Conservation (phyloP, 2,888 invertebrate genomes). For the Andricus quercusramuli region DNA sequence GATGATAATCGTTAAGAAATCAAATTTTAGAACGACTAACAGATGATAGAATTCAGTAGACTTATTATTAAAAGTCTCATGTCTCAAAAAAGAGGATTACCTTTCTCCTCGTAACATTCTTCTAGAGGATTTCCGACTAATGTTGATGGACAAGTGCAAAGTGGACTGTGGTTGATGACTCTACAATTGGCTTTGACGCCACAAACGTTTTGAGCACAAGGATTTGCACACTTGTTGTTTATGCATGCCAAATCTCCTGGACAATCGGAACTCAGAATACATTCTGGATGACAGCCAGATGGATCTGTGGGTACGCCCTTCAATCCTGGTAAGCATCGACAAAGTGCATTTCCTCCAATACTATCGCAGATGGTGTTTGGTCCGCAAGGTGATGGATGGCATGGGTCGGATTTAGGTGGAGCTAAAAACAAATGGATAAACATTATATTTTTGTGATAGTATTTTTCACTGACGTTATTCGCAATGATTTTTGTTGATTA, state of each 20-base stretch:
- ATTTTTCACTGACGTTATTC: background rate
- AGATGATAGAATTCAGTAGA: background rate
- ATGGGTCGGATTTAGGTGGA: slow-evolving; percentile 40
- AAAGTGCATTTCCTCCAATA: slow-evolving; percentile 78
- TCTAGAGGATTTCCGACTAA: slow-evolving; percentile 80
- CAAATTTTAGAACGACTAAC: slow-evolving; percentile 10
- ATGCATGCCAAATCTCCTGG: slow-evolving; percentile 88
- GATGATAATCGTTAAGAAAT: background rate
- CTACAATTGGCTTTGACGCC: slow-evolving; percentile 88
- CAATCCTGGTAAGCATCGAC: slow-evolving; percentile 85
- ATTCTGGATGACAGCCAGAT: slow-evolving; percentile 88
- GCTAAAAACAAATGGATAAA: background rate
- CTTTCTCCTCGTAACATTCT: slow-evolving; percentile 76
- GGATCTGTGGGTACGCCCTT: slow-evolving; percentile 84
- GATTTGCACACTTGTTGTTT: slow-evolving; percentile 89
- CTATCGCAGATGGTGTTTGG: slow-evolving; percentile 82
- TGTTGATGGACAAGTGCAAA: slow-evolving; percentile 86
- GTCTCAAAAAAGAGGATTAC: slow-evolving; percentile 61
- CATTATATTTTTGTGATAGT: background rate
- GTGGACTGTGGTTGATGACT: slow-evolving; percentile 87
- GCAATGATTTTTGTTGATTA: too few relatives aligned
- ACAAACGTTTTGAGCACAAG: slow-evolving; percentile 89
- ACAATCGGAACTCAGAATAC: slow-evolving; percentile 89
- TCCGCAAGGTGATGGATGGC: slow-evolving; percentile 83
- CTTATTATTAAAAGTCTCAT: background rate